phyloP scores from a whole-genome alignment of 1,140 invertebrate genomes.

The Drosophila leontia region DNA sequence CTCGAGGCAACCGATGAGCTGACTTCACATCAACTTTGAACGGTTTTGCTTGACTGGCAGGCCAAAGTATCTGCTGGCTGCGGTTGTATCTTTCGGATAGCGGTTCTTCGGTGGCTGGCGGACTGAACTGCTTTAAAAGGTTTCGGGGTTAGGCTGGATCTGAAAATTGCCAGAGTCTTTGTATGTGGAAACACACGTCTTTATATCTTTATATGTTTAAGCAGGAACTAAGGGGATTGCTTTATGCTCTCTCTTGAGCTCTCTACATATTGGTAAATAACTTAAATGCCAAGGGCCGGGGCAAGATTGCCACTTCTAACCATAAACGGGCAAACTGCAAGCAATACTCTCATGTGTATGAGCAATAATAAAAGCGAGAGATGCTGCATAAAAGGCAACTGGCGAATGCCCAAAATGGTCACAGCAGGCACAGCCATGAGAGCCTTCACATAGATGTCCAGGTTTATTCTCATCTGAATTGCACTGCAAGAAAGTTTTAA shows the following conservation, averaged over 20 bases:
- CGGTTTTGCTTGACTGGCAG: conserved; percentile 39
- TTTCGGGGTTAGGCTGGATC: conserved; percentile 64
- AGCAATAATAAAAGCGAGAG: conserved; percentile 70
- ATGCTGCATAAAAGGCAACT: conserved; percentile 69
- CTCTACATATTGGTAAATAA: conserved; percentile 27
- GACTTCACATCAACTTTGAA: conserved; percentile 58
- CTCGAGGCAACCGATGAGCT: conserved; percentile 3
- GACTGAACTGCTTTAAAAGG: conserved; percentile 49
- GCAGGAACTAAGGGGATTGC: conserved; percentile 1
- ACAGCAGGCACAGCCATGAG: conserved; percentile 36
- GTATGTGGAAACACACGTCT: conserved; percentile 13
- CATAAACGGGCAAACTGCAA: conserved; percentile 62
- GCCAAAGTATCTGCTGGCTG: conserved; percentile 23
- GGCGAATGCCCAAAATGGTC: conserved; percentile 74
- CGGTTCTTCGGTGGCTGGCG: conserved; percentile 19
- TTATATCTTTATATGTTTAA: conserved; percentile 5
- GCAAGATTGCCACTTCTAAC: conserved; percentile 55
- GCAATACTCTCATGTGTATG: conserved; percentile 21
- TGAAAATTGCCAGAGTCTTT: conserved; percentile 51
- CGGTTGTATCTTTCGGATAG: conserved; percentile 41
- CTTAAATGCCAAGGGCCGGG: conserved; percentile 45
- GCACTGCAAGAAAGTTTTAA: conserved; percentile 2
- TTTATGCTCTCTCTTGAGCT: conserved; percentile 6
- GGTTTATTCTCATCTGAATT: conserved; percentile 8
- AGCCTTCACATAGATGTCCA: conserved; percentile 33